Percentiles rank a stretch among this genome's conserved stretches.
phyloP scores from a whole-genome alignment of 2,797 vertebrate genomes.

The Synaphobranchus kaupii region DNA sequence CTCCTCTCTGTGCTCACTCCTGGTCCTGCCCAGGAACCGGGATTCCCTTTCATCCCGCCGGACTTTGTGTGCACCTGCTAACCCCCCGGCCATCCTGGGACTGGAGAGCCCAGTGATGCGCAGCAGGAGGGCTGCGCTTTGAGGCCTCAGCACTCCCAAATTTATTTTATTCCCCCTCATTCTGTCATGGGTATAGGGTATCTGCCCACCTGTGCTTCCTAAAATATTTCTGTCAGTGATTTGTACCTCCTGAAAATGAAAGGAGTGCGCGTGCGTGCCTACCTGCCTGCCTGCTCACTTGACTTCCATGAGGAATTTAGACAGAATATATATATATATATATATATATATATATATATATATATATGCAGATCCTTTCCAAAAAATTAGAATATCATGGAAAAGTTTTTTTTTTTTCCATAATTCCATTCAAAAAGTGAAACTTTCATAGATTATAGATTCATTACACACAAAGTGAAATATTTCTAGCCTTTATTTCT shows the following conservation, averaged over 20 bases:
- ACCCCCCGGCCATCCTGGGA: background rate
- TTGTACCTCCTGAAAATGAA: background rate
- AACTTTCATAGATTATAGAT: too few relatives aligned
- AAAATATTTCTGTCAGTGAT: background rate
- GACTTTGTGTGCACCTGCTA: conserved; percentile 32
- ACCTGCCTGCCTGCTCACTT: background rate
- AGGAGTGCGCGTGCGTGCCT: background rate
- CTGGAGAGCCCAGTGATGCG: conserved; percentile 7
- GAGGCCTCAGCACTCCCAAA: conserved; percentile 14
- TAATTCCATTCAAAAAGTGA: too few relatives aligned
- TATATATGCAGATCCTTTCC: too few relatives aligned
- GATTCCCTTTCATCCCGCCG: conserved; percentile 26
- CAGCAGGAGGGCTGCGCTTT: background rate
- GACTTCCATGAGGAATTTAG: background rate
- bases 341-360: too few relatives aligned
- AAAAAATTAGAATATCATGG: too few relatives aligned
- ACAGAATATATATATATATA: too few relatives aligned
- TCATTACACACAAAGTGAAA: too few relatives aligned
- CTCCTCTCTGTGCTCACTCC: background rate
- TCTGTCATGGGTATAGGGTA: conserved; percentile 15
- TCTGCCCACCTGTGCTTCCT: conserved; percentile 27
- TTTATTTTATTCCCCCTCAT: conserved; percentile 25
- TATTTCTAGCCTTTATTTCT: too few relatives aligned
- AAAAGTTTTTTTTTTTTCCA: too few relatives aligned
- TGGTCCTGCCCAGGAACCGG: conserved; percentile 29